Evolutionary conservation across 2,113 vertebrate genomes (phyloP).

Genomic region (Tychaedon coryphoeus): DNA sequence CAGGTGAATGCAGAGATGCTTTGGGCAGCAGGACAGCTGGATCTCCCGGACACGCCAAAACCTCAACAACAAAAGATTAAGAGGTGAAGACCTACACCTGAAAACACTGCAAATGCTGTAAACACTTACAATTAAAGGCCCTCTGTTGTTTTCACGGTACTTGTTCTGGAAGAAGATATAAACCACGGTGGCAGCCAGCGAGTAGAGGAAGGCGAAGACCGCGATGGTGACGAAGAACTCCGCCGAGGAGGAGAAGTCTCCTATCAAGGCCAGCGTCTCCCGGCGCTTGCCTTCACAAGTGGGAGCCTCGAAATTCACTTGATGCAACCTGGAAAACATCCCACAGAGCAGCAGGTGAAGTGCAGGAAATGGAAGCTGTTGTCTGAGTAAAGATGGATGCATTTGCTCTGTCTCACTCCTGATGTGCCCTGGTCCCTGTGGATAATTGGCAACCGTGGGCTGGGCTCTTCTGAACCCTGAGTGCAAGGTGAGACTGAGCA

Average conservation of each 20-base stretch:
- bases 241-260: constrained; percentile 95
- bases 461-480: background rate
- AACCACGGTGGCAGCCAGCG: constrained; percentile 87
- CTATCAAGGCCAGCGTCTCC: constrained; percentile 86
- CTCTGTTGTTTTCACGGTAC: constrained; percentile 92
- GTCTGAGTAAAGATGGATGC: background rate
- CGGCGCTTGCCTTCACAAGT: constrained; percentile 84
- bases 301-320: constrained; percentile 91
- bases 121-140: constrained; percentile 90
- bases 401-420: background rate
- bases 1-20: background rate
- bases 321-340: constrained; percentile 82
- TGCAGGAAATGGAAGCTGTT: background rate
- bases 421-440: background rate
- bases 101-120: background rate
- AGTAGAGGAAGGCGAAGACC: constrained; percentile 96
- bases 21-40: background rate
- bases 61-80: background rate
- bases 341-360: constrained; percentile 5
- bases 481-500: background rate
- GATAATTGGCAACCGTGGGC: background rate
- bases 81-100: fast-evolving
- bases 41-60: background rate
- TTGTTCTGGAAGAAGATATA: constrained; percentile 97
- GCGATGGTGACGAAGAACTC: constrained; percentile 98